A percentile compares a stretch with the other conserved stretches of the same genome.
phyloP scores from a whole-genome alignment of 2,113 vertebrate species.

The Callocephalon fimbriatum region DNA sequence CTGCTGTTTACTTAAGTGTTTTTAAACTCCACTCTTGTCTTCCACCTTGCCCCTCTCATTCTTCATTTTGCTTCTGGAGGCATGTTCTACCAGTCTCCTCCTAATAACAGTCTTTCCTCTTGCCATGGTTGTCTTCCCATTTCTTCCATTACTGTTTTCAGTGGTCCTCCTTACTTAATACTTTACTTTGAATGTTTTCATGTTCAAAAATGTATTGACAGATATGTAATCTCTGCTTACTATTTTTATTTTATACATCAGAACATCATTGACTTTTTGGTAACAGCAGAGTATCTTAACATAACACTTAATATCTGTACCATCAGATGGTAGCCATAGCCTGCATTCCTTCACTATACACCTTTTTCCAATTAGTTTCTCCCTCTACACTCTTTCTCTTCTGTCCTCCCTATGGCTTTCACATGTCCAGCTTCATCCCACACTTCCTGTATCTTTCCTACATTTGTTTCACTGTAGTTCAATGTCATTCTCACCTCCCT shows the following conservation, averaged over 20 bases:
- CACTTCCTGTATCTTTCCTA: background rate
- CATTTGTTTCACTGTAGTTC: slow-evolving; percentile 13
- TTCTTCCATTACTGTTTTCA: background rate
- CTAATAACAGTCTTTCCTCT: background rate
- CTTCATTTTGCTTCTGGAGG: background rate
- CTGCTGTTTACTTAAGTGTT: background rate
- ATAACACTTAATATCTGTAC: background rate
- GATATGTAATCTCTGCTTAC: background rate
- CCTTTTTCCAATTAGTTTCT: slow-evolving; percentile 15
- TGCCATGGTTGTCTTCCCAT: background rate
- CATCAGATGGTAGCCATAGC: background rate
- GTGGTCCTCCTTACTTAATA: background rate
- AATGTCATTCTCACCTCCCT: slow-evolving; percentile 15
- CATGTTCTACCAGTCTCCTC: background rate
- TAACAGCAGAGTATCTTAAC: background rate
- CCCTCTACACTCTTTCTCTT: background rate
- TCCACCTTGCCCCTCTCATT: background rate
- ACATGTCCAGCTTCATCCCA: background rate
- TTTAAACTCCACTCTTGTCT: background rate
- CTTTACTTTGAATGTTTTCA: background rate
- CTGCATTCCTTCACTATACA: background rate
- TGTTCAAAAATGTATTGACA: background rate
- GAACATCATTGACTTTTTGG: background rate
- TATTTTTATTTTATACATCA: background rate
- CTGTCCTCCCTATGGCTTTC: background rate